A percentile compares a stretch with the other conserved stretches of the same genome.
phyloP scores from a whole-genome alignment of 2,888 invertebrate genomes.

The Andrena trimmerana region DNA sequence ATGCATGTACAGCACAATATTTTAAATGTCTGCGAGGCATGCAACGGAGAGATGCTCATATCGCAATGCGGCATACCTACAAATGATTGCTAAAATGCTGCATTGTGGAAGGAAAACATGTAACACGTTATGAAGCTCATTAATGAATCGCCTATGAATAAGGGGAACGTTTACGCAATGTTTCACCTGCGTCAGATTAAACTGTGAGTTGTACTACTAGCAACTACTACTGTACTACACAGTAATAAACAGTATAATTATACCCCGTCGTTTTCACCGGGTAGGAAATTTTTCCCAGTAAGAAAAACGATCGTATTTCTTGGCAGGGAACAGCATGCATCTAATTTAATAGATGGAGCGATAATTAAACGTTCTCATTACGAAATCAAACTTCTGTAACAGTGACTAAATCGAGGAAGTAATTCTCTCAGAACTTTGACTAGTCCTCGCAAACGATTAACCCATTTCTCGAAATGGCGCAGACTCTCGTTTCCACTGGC shows the following conservation, averaged over 20 bases:
- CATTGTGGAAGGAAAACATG: background rate
- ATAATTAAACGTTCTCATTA: constrained; percentile 19
- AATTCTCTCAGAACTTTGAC: background rate
- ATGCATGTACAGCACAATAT: background rate
- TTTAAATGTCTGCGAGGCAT: no score
- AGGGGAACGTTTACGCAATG: background rate
- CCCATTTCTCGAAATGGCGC: background rate
- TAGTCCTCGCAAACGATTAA: background rate
- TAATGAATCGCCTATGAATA: background rate
- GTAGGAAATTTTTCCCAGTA: background rate
- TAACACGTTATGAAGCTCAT: background rate
- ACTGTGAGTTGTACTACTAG: background rate
- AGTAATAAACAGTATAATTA: constrained; percentile 2
- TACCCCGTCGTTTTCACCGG: background rate
- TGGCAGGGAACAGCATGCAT: background rate
- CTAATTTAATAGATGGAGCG: constrained; percentile 3
- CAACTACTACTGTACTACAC: background rate
- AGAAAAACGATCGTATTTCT: constrained; percentile 1
- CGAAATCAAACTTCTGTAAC: constrained; percentile 5
- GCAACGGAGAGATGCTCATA: background rate
- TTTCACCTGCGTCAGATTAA: background rate
- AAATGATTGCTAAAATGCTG: background rate
- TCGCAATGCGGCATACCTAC: background rate
- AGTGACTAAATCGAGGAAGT: constrained; percentile 18
- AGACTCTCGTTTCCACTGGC: background rate